Base-by-base conservation (phyloP, 2,797 vertebrate species). In the Onychomys arenicola region DNA sequence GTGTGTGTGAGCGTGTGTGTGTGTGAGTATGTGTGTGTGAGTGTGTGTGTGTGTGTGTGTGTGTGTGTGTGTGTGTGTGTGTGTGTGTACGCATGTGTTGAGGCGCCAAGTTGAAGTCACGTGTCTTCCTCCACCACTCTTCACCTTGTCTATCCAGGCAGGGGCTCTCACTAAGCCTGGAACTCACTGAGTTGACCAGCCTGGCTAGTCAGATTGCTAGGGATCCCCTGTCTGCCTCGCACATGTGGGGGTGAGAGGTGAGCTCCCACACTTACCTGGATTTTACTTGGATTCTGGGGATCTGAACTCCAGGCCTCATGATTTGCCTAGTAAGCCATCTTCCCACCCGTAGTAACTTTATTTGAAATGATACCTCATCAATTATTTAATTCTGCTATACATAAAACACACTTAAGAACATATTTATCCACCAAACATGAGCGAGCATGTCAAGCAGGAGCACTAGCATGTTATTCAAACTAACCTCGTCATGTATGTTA, bases 371-470 rank as follows among this genome's bases (percentile, higher is more conserved):
- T 49, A 27, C 19, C 27, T 67, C 46, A 55, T 89, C 81, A 83
- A 17, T 65, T 59, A 4, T 94, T 94, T 77, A 77, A 77, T 67
- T 93, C 86, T 84, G 25, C 83, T 85, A 29, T 89, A 34, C 89
- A 63, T 88, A 61, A 67, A 90, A 67, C 75, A 75, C 43, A 65
- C 19, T 57, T 10, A 52, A 90, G 81, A 27, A 29, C 34, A 29
- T n/a, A 32, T 46, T 82, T 86, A 78, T 81, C 82, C 29, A 80
- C 29, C 40, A 80, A 87, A 71, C 43, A 81, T 71, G 75, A 63
- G 12, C 46, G 88, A 65, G 91, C 27, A 3, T 69, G 69, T 73
- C 71, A 81, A 77, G 77, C 34, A 12, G 67, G 55, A 46, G 14
- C 12, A 59, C 25, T 43, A 37, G 21, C 32, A 1, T 32, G 21